phyloP scores from a whole-genome alignment of 2,888 invertebrate species.

The Xylota sylvarum region DNA sequence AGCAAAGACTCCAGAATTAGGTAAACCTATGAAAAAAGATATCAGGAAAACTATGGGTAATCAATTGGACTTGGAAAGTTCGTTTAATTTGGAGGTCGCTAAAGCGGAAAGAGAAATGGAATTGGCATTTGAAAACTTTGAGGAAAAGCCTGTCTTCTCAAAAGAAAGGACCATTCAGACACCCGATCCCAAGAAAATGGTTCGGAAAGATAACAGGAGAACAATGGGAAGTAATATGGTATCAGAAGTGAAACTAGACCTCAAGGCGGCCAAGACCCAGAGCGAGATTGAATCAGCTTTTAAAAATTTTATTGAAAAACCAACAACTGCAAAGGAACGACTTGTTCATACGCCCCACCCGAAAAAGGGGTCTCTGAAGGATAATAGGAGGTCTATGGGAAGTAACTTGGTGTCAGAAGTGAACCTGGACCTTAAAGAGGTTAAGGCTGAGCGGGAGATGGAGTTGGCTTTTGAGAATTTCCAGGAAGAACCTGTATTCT shows the following conservation, averaged over 20 bases:
- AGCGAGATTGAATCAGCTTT: slow-evolving; percentile 48
- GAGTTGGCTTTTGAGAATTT: slow-evolving; percentile 63
- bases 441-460: slow-evolving; percentile 29
- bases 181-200: slow-evolving; percentile 12
- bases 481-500: slow-evolving; percentile 45
- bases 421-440: slow-evolving; percentile 40
- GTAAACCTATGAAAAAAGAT: not conserved
- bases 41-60: not conserved
- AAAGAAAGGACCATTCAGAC: not conserved
- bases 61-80: not conserved
- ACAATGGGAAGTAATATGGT: slow-evolving; percentile 24
- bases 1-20: slow-evolving; percentile 1
- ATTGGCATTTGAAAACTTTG: slow-evolving; percentile 54
- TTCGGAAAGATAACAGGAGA: slow-evolving; percentile 20
- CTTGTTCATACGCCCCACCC: slow-evolving; percentile 37
- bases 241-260: slow-evolving; percentile 14
- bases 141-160: slow-evolving; percentile 2
- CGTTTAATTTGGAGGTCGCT: not conserved
- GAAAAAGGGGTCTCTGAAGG: not conserved
- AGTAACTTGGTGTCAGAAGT: not conserved
- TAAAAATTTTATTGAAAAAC: slow-evolving; percentile 47
- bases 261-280: slow-evolving; percentile 22
- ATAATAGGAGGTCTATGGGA: slow-evolving; percentile 47
- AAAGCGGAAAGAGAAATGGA: slow-evolving; percentile 47
- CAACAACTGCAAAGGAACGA: slow-evolving; percentile 3